Conservation (phyloP, 2,888 invertebrate genomes). For the Periphyllus acericola region DNA sequence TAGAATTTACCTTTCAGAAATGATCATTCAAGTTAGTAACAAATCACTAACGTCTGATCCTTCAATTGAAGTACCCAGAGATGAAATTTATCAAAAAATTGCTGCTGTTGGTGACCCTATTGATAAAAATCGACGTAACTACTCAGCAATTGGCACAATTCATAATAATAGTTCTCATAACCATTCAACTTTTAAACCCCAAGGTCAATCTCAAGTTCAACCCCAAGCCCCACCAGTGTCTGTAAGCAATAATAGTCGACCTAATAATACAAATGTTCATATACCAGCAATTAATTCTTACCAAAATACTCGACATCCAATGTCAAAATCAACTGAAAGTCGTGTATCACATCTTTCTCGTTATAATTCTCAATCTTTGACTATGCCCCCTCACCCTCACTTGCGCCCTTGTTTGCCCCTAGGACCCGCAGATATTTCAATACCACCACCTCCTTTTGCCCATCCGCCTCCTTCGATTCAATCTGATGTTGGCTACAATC, state of each 20-base stretch:
- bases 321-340: slow-evolving; percentile 33
- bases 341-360: slow-evolving; percentile 40
- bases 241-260: slow-evolving; percentile 36
- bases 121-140: slow-evolving; percentile 43
- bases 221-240: slow-evolving; percentile 44
- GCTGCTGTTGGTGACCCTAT: slow-evolving; percentile 51
- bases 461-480: slow-evolving; percentile 45
- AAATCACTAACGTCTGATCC: slow-evolving; percentile 36
- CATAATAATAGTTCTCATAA: slow-evolving; percentile 43
- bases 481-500: slow-evolving; percentile 49
- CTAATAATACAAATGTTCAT: slow-evolving; percentile 50
- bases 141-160: slow-evolving; percentile 49
- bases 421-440: slow-evolving; percentile 55
- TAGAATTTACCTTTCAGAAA: slow-evolving; percentile 56
- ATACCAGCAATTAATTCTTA: slow-evolving; percentile 29
- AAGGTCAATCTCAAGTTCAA: slow-evolving; percentile 43
- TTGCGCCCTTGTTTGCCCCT: slow-evolving; percentile 53
- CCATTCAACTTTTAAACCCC: slow-evolving; percentile 46
- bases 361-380: slow-evolving; percentile 46
- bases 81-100: slow-evolving; percentile 57
- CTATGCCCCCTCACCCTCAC: slow-evolving; percentile 52
- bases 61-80: slow-evolving; percentile 38
- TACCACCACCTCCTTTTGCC: slow-evolving; percentile 56
- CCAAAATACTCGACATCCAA: slow-evolving; percentile 48
- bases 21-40: slow-evolving; percentile 41